A percentile compares a stretch with the other conserved stretches of the same genome.
phyloP scores from a whole-genome alignment of 2,113 vertebrate species.

The Daphoenositta chrysoptera region DNA sequence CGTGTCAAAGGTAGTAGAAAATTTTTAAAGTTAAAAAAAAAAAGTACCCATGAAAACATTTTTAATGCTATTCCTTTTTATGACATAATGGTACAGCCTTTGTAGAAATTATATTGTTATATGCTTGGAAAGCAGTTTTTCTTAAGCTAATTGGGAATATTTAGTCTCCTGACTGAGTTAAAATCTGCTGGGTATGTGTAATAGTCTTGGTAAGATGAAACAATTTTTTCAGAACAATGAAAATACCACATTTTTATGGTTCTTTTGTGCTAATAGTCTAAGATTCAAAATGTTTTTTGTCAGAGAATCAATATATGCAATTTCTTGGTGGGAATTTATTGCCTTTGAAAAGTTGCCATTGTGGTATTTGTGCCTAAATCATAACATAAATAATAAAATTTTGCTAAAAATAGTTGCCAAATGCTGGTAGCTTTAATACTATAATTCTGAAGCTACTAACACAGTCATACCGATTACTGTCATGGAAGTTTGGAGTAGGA shows the following conservation, averaged over 20 bases:
- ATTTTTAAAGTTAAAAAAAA: neutral
- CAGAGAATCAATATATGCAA: neutral
- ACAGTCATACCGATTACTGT: neutral
- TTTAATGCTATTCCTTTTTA: neutral
- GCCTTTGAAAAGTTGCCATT: neutral
- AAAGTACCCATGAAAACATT: neutral
- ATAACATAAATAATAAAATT: neutral
- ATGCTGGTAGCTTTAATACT: neutral
- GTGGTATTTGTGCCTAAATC: neutral
- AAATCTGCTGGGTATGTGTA: neutral
- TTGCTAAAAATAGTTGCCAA: neutral
- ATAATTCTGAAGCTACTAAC: neutral
- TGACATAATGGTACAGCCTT: neutral
- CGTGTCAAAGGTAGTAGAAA: neutral
- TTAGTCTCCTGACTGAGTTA: neutral
- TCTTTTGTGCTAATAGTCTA: neutral
- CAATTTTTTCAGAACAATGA: neutral
- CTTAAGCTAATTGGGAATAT: neutral
- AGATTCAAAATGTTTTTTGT: neutral
- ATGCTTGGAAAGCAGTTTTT: neutral
- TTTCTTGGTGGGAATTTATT: neutral
- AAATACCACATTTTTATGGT: neutral
- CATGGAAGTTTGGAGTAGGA: neutral
- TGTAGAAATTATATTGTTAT: neutral
- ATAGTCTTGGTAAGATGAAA: neutral